phyloP scores from a whole-genome alignment of 2,797 vertebrate genomes.

The Sebastes cheni region DNA sequence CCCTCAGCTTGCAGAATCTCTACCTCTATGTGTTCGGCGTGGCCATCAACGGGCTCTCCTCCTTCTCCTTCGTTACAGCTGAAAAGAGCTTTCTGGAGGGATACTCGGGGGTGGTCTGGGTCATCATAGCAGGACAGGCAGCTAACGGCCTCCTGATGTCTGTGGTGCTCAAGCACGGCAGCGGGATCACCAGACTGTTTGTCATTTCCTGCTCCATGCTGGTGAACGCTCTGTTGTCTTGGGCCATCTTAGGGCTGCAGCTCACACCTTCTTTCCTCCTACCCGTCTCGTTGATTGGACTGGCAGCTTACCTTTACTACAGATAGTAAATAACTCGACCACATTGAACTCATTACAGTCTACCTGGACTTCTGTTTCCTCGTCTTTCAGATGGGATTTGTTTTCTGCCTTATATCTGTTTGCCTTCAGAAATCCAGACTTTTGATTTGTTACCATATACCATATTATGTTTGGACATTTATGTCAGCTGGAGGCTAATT shows the following conservation, averaged over 20 bases:
- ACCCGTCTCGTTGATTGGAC: conserved; percentile 82
- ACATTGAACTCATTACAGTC: not conserved
- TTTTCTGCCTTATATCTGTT: conserved; percentile 26
- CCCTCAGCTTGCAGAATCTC: conserved; percentile 92
- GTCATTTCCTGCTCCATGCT: conserved; percentile 94
- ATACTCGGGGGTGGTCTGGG: conserved; percentile 84
- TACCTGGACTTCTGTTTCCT: not conserved
- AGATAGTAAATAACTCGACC: conserved; percentile 45
- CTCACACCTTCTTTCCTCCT: conserved; percentile 88
- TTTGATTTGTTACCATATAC: conserved; percentile 1
- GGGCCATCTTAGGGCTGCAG: conserved; percentile 87
- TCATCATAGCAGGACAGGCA: conserved; percentile 88
- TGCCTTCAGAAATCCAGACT: conserved; percentile 30
- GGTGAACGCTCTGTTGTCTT: conserved; percentile 89
- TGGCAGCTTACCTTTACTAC: conserved; percentile 92
- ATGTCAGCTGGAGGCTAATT: not conserved
- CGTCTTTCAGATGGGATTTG: not conserved
- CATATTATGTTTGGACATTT: not conserved
- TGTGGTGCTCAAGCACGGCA: conserved; percentile 93
- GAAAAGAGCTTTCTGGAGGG: conserved; percentile 85
- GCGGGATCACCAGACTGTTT: conserved; percentile 93
- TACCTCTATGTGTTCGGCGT: conserved; percentile 94
- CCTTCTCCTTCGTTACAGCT: conserved; percentile 67
- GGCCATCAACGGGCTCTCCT: conserved; percentile 82
- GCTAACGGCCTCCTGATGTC: conserved; percentile 95